Evolutionary conservation across 2,888 invertebrate species (phyloP).

Genomic region (Sturmia bella): DNA sequence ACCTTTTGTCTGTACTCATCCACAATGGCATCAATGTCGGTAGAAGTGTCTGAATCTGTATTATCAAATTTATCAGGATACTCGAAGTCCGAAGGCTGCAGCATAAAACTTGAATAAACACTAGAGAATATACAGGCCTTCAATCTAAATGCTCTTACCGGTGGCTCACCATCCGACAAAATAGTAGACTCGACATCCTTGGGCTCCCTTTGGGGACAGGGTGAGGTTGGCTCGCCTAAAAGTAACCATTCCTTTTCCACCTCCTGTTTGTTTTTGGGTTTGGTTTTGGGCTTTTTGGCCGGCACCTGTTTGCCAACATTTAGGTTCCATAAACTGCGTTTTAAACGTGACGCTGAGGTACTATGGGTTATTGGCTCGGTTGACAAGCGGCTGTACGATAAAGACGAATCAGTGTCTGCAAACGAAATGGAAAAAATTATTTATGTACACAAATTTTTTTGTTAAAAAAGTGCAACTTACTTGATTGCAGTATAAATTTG

Average conservation of each 20-base stretch:
- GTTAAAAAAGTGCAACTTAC: conserved; percentile 71
- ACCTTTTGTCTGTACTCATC: conserved; percentile 89
- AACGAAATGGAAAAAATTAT: neutral
- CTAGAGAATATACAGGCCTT: neutral
- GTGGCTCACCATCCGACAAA: conserved; percentile 80
- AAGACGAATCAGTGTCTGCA: conserved; percentile 77
- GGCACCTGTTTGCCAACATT: conserved; percentile 77
- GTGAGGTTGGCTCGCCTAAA: conserved; percentile 81
- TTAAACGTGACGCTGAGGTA: conserved; percentile 72
- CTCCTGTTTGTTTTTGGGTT: conserved; percentile 77
- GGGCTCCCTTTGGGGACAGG: conserved; percentile 78
- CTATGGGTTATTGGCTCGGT: conserved; percentile 78
- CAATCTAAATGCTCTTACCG: conserved; percentile 71
- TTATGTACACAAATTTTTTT: neutral
- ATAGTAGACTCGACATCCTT: conserved; percentile 80
- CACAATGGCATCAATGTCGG: conserved; percentile 90
- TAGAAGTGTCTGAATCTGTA: conserved; percentile 87
- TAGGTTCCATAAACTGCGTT: conserved; percentile 79
- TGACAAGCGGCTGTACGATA: conserved; percentile 81
- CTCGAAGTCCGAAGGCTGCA: conserved; percentile 80
- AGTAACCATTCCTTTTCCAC: conserved; percentile 82
- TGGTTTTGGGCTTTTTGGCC: conserved; percentile 76
- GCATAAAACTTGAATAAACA: neutral
- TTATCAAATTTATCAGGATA: conserved; percentile 82
- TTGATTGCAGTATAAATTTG: conserved; percentile 79